phyloP scores from a whole-genome alignment of 1,140 invertebrate species.

The Tribolium castaneum region DNA sequence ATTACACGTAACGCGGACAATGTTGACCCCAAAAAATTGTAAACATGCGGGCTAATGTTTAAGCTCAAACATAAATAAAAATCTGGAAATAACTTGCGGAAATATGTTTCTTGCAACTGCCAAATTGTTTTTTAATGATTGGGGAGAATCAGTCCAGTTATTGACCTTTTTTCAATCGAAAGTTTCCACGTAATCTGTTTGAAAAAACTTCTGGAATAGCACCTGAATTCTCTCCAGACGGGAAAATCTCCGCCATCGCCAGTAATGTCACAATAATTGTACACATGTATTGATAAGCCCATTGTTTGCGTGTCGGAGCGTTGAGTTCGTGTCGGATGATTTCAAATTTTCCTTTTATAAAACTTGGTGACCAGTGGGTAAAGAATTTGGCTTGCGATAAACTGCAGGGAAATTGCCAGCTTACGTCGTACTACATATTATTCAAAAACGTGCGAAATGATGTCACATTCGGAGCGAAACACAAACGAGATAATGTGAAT shows the following conservation, averaged over 20 bases:
- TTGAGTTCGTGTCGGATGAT: too few relatives aligned
- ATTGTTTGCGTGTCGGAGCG: neutral
- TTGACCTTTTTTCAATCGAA: neutral
- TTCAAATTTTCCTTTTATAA: too few relatives aligned
- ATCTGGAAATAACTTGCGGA: neutral
- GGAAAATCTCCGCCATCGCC: neutral
- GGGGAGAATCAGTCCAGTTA: neutral
- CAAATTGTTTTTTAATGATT: slow-evolving; percentile 27
- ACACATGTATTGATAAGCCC: neutral
- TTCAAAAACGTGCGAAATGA: neutral
- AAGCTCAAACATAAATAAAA: neutral
- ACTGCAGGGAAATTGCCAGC: neutral
- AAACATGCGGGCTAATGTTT: neutral
- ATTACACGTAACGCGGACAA: neutral
- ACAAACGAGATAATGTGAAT: neutral
- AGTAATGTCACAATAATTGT: too few relatives aligned
- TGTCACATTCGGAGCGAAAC: neutral
- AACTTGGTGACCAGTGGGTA: too few relatives aligned
- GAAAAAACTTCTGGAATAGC: neutral
- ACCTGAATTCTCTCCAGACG: neutral
- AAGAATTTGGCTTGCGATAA: neutral
- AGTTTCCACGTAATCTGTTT: too few relatives aligned
- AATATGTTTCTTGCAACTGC: neutral
- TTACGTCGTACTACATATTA: neutral
- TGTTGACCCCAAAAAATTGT: neutral